A percentile compares a stretch with the other conserved stretches of the same genome.
These are phyloP conservation scores for Lomographa bimaculata DNA, from an alignment of 2,888 invertebrate genomes.

Conservation along the genomic window DNA sequence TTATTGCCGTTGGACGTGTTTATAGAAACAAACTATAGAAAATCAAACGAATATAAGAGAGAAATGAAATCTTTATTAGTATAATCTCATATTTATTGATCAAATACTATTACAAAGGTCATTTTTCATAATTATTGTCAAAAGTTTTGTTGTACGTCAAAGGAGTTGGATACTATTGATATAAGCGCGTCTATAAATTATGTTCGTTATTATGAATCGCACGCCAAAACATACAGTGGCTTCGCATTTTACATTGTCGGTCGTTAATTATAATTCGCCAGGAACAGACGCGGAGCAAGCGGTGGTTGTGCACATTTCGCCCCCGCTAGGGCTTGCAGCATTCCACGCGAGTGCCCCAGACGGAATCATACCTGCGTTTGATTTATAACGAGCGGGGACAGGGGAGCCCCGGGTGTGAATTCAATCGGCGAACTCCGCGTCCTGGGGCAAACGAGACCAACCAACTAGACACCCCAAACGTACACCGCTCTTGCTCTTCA, in stretches of 20 bases:
- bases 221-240: constrained; percentile 15
- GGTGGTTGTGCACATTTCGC: constrained; percentile 42
- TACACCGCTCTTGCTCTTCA: constrained; percentile 31
- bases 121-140: constrained; percentile 45
- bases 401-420: constrained; percentile 70
- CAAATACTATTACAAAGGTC: constrained; percentile 47
- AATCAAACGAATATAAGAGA: constrained; percentile 53
- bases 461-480: constrained; percentile 44
- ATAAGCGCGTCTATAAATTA: constrained; percentile 18
- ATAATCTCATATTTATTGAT: constrained; percentile 62
- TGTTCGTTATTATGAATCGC: constrained; percentile 15
- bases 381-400: constrained; percentile 79
- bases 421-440: constrained; percentile 65
- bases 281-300: constrained; percentile 34
- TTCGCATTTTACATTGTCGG: constrained; percentile 24
- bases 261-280: constrained; percentile 47
- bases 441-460: constrained; percentile 54
- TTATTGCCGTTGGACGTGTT: constrained; percentile 54
- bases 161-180: constrained; percentile 25
- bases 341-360: constrained; percentile 69
- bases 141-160: constrained; percentile 28
- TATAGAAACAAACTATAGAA: constrained; percentile 60
- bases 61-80: constrained; percentile 60
- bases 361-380: constrained; percentile 77
- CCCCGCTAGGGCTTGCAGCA: constrained; percentile 54